Evolutionary conservation across 1,140 invertebrate species (phyloP), one percentile per base, ranked within the genome.

Genomic region (Acromyrmex charruanus): DNA sequence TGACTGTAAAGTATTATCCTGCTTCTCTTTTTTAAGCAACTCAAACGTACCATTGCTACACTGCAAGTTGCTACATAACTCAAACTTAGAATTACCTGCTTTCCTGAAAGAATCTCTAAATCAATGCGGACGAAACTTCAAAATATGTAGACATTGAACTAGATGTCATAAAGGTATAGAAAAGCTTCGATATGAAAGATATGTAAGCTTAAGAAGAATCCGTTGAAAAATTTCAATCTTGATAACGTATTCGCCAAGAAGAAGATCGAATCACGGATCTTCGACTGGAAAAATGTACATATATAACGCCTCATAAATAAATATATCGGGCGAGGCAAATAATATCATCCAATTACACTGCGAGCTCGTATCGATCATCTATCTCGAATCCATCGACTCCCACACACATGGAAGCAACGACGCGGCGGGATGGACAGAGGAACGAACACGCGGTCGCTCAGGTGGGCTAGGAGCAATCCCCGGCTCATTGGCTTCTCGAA

Each of bases 261-360:
- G 53, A 39, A 61, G 16, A 75, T 74, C 66, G 66, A 81, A 69
- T 81, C 31, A 16, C 49, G 55, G 39, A 18, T 49, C 35, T 31
- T 6, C n/a, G 55, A 25, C 12, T 49, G 39, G 28, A 59, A 61
- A 82, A 75, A 84, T 44, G 39, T 44, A 44, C 39, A 39, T 10
- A 44, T 63, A 28, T 61, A 51, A 25, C 69, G 69, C 39, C 55
- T 84, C 69, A 61, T 75, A 75, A 75, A 74, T 75, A 84, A 72
- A 82, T 82, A 72, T 68, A 84, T 75, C 25, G 71, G 71, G 39
- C 25, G 58, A 49, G 58, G 69, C 80, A 84, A 84, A 84, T 84
- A 75, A 84, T 74, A 84, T 84, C 80, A 84, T 84, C 69, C 80
- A 84, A 84, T 84, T 84, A 84, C 69, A 84, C 14, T 14, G 25